Base-by-base conservation (phyloP, 2,797 vertebrate species). In the Euphonia xanthogaster region DNA sequence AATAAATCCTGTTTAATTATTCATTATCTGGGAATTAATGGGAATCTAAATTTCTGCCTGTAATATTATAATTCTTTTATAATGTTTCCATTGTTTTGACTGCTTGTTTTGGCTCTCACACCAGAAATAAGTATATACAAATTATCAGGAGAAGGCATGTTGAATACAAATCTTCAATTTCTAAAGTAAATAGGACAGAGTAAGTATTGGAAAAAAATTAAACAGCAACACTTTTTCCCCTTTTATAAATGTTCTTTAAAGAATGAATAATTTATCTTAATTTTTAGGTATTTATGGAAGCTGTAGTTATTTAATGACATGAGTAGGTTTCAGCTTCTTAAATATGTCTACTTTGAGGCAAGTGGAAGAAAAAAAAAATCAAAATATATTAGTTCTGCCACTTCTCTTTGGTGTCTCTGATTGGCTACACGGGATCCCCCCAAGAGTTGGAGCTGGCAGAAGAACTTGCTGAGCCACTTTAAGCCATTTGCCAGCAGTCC, bases 1-100 rank as follows among this genome's bases (percentile, higher is more conserved):
- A 90, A 81, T 27, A 88, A 86, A 90, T 67, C 15, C 25, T 61
- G 4, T 54, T 90, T 71, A 83, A 80, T 83, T 94, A 60, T 93
- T 90, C 45, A 90, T 67, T 33, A 40, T 18, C 25, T 87, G 63
- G 28, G 55, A 76, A 7, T 77, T 68, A 11, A 57, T n/a, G 7
- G 22, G 13, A 78, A 65, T 88, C 24, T 44, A 72, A 68, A n/a
- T 70, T 70, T 90, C 40, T 76, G 27, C 9, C 15, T n/a, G 6
- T 42, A 70, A 54, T 40, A 40, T 33, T 81, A 33, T 39, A 65
- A 60, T 93, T 37, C 8, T 77, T 85, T 58, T 76, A 39, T 51
- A 48, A n/a, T 42, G 3, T 45, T 87, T 85, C 66, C 79, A 25
- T 65, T 85, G 42, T 91, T 82, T 61, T 92, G 19, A 68, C 14